Percentiles rank a stretch among this genome's conserved stretches.
Conservation (phyloP, 2,888 invertebrate species). For the Actias luna region DNA sequence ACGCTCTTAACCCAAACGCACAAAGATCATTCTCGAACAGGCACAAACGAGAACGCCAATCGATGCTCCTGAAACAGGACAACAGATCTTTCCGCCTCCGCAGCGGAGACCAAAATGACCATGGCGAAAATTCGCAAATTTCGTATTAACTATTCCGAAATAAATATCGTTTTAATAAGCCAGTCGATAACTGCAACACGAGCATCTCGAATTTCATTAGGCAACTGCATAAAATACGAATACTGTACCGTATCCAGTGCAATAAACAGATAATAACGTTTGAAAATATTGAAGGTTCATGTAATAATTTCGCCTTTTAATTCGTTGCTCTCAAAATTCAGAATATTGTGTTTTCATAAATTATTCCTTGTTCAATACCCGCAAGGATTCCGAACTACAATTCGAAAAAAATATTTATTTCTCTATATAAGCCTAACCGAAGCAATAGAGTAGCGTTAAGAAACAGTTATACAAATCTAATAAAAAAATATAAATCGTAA, state of each 20-base stretch:
- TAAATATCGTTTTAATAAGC: conserved; percentile 58
- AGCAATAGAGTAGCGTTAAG: too few relatives aligned
- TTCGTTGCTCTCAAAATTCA: conserved; percentile 24
- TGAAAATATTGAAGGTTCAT: conserved; percentile 45
- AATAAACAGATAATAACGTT: conserved; percentile 49
- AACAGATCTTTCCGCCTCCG: conserved; percentile 75
- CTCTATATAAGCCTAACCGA: too few relatives aligned
- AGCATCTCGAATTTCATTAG: conserved; percentile 57
- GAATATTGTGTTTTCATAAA: conserved; percentile 32
- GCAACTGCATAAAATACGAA: conserved; percentile 43
- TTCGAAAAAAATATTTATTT: too few relatives aligned
- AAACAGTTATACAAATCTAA: too few relatives aligned
- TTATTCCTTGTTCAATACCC: not conserved
- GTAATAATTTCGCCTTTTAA: conserved; percentile 45
- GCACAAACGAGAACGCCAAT: conserved; percentile 54
- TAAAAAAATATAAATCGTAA: too few relatives aligned
- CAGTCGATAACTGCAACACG: conserved; percentile 43
- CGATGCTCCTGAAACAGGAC: conserved; percentile 78
- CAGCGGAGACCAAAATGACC: conserved; percentile 55
- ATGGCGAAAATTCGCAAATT: conserved; percentile 62
- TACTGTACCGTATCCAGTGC: conserved; percentile 38
- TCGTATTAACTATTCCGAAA: conserved; percentile 47
- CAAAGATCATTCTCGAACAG: conserved; percentile 36
- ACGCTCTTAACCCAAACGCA: conserved; percentile 31
- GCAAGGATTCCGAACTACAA: not conserved